Conservation (phyloP, 2,797 vertebrate genomes). For the Melanotaenia parkinsoni region DNA sequence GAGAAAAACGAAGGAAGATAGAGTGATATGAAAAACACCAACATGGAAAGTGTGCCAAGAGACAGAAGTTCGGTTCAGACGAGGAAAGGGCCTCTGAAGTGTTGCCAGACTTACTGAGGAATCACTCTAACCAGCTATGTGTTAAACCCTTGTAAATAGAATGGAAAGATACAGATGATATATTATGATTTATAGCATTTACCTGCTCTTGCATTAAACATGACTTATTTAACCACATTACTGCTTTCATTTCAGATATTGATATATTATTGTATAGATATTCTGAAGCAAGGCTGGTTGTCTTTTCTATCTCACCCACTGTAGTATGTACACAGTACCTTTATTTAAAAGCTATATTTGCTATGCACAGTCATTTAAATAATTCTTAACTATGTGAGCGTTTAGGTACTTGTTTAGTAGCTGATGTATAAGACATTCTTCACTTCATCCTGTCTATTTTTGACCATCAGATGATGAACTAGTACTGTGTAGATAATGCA, state of each 20-base stretch:
- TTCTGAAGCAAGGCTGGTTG: constrained; percentile 77
- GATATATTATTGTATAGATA: constrained; percentile 81
- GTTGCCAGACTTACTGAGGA: constrained; percentile 65
- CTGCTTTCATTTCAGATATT: constrained; percentile 83
- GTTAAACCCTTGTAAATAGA: constrained; percentile 81
- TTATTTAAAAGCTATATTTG: constrained; percentile 71
- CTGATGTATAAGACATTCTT: constrained; percentile 50
- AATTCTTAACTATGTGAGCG: constrained; percentile 60
- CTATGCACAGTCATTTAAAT: constrained; percentile 73
- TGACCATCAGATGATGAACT: constrained; percentile 50
- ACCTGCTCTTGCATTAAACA: constrained; percentile 82
- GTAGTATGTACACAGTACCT: constrained; percentile 80
- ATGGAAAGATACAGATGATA: constrained; percentile 79
- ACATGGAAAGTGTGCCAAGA: constrained; percentile 53
- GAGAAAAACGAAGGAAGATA: constrained; percentile 46
- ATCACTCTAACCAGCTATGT: constrained; percentile 80
- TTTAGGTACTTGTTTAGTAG: constrained; percentile 59
- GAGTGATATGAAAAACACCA: constrained; percentile 54
- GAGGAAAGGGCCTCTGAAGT: constrained; percentile 60
- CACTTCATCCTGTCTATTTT: constrained; percentile 61
- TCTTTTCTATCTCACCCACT: constrained; percentile 72
- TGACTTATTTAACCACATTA: constrained; percentile 84
- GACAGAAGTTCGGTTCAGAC: constrained; percentile 58
- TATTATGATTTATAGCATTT: constrained; percentile 84
- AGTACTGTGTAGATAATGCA: constrained; percentile 81